Base-by-base conservation (phyloP, 1,140 invertebrate species). In the Euura saliciscinereae region DNA sequence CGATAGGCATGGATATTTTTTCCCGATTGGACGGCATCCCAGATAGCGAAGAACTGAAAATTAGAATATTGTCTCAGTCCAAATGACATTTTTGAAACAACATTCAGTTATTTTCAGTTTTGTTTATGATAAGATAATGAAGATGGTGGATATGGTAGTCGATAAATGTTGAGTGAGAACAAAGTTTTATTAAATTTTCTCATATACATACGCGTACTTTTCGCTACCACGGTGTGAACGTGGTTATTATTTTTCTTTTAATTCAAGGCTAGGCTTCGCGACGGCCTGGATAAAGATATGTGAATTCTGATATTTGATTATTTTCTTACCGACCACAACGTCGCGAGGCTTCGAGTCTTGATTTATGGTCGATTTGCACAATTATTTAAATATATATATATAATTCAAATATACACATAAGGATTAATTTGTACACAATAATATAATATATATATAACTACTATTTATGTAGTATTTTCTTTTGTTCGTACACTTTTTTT, bases 331-430 rank as follows among this genome's bases (percentile, higher is more conserved):
- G 51, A 59, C 51, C 51, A 59, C 51, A 8, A n/a, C 51, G 51
- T 59, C 51, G 13, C 51, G 51, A 59, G 51, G 8, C 28, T 28
- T 28, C 51, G 6, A 59, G 51, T 59, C 13, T 59, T n/a, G 51
- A 59, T n/a, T 8, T 59, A 8, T 8, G 8, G 51, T 59, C 51
- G 13, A 59, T 59, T 59, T 59, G 13, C 51, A 8, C 51, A n/a
- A 59, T 59, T 59, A 59, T 59, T 59, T 3, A 5, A 59, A 59
- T 59, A 59, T 59, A 59, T 59, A 59, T n/a, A 59, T 59, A 8
- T 59, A 59, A n/a, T 59, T 59, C n/a, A n/a, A 28, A 59, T 59
- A 59, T 59, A 59, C 51, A 59, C 51, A 59, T 59, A 59, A 59
- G 51, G 51, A 59, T 59, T 59, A 59, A 59, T 59, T 59, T 59